Evolutionary conservation across 2,888 invertebrate species (phyloP).

Genomic region (Pachydiplax longipennis): DNA sequence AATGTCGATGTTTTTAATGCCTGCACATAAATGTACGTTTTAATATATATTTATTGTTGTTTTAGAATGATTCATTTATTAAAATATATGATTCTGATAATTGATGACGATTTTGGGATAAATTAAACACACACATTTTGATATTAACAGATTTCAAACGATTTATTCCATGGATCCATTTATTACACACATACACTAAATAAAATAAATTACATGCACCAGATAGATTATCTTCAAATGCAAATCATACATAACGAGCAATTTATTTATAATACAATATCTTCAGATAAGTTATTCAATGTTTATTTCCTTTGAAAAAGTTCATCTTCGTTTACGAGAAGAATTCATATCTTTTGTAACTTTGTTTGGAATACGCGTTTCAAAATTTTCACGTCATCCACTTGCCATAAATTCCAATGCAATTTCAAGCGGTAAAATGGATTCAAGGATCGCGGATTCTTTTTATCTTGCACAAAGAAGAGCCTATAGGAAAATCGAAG

Average conservation of each 20-base stretch:
- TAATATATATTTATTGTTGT: no score
- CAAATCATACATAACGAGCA: conserved; percentile 35
- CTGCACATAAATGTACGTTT: no score
- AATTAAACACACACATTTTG: background rate
- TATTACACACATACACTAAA: conserved; percentile 43
- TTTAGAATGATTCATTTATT: no score
- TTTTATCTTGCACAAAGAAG: background rate
- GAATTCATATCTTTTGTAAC: background rate
- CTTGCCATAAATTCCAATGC: background rate
- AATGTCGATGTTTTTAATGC: no score
- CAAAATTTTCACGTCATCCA: background rate
- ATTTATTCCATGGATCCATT: conserved; percentile 39
- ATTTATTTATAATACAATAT: conserved; percentile 16
- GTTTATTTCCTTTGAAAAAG: background rate
- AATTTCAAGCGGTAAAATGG: background rate
- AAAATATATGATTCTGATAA: no score
- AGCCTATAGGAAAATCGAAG: background rate
- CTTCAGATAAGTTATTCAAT: background rate
- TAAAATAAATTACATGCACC: conserved; percentile 44
- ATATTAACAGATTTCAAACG: conserved; percentile 22
- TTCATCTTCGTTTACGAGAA: background rate
- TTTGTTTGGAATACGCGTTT: background rate
- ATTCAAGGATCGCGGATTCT: background rate
- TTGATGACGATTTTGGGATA: no score
- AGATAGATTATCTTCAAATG: conserved; percentile 24